Conservation (phyloP, 2,888 invertebrate species). For the Drosophila barbarae region DNA sequence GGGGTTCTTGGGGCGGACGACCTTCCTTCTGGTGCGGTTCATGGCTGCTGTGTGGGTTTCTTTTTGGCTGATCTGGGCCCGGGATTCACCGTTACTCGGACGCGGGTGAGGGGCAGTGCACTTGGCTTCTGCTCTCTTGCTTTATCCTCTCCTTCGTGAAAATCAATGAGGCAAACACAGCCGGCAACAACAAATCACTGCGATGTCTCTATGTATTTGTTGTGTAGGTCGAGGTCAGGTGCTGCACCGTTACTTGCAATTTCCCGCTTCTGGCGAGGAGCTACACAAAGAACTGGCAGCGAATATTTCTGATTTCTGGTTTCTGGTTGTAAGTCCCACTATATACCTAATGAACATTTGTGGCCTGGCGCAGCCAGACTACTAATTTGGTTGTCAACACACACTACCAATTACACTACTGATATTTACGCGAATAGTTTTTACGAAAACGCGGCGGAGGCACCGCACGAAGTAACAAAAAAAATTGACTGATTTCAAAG, state of each 20-base stretch:
- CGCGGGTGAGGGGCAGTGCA: conserved; percentile 18
- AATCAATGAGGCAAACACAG: conserved; percentile 31
- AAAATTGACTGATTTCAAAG: conserved; percentile 30
- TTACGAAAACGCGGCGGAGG: conserved; percentile 1
- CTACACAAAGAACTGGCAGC: conserved; percentile 13
- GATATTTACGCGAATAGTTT: conserved; percentile 14
- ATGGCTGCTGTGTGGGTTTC: conserved; percentile 48
- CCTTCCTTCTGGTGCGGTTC: conserved; percentile 80
- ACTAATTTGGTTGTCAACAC: conserved; percentile 17
- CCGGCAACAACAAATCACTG: conserved; percentile 39
- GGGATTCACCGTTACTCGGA: conserved; percentile 49
- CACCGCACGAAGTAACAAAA: conserved; percentile 25
- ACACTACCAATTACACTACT: conserved; percentile 19
- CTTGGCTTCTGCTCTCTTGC: conserved; percentile 23
- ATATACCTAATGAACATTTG: conserved; percentile 23
- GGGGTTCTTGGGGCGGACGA: conserved; percentile 82
- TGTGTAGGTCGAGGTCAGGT: conserved; percentile 58
- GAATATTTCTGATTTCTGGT: conserved; percentile 5
- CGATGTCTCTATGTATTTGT: conserved; percentile 27
- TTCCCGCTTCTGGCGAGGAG: conserved; percentile 50
- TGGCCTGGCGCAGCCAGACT: conserved; percentile 26
- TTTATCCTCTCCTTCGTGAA: conserved; percentile 28
- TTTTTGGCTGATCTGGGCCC: conserved; percentile 8
- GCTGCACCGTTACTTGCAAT: conserved; percentile 24
- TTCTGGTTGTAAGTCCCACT: not conserved